Evolutionary conservation across 2,113 vertebrate species (phyloP).

Genomic region (Aspiorhynchus laticeps): DNA sequence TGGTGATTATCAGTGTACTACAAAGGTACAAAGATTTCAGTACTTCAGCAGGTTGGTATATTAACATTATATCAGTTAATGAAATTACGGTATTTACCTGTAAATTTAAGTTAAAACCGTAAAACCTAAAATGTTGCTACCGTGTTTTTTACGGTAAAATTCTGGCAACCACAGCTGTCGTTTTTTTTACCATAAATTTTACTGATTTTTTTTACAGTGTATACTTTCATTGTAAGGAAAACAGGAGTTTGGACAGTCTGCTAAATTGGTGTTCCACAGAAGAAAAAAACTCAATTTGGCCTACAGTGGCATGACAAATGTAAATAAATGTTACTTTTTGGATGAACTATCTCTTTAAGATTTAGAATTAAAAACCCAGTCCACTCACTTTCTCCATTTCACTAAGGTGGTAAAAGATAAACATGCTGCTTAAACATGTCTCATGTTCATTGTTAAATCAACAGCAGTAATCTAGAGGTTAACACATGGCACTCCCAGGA

Average conservation of each 20-base stretch:
- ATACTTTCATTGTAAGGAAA: too few species aligned
- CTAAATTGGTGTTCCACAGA: not conserved
- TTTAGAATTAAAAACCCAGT: not conserved
- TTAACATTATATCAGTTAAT: too few species aligned
- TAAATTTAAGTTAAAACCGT: too few species aligned
- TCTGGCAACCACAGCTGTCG: too few species aligned
- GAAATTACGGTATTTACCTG: too few species aligned
- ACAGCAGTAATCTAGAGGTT: not conserved
- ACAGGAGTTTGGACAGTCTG: not conserved
- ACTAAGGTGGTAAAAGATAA: not conserved
- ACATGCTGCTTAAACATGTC: not conserved
- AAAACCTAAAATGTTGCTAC: too few species aligned
- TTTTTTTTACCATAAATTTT: too few species aligned
- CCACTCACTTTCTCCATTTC: not conserved
- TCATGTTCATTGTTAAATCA: constrained; percentile 16
- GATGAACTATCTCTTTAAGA: not conserved
- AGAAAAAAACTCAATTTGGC: not conserved
- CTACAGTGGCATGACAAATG: not conserved
- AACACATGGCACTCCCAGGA: constrained; percentile 19
- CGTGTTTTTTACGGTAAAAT: too few species aligned
- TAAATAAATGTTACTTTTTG: not conserved
- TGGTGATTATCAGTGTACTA: too few species aligned
- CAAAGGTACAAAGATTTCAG: too few species aligned
- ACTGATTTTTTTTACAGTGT: too few species aligned
- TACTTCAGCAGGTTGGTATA: too few species aligned